Evolutionary conservation across 1,140 invertebrate species (phyloP).

Genomic region (Maconellicoccus hirsutus): DNA sequence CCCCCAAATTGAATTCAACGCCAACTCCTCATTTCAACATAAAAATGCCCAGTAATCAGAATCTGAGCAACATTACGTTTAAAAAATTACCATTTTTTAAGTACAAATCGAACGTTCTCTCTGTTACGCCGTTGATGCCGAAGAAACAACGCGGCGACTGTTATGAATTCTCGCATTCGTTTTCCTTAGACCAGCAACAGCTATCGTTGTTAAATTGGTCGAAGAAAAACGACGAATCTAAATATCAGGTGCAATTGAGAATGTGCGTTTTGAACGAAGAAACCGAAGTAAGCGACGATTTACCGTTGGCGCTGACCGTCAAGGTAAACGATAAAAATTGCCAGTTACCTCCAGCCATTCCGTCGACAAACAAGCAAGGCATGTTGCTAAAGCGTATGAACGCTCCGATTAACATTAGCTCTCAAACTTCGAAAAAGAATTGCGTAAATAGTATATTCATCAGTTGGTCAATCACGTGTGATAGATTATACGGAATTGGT

Average conservation of each 20-base stretch:
- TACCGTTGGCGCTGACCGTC: constrained; percentile 23
- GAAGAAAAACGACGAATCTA: background rate
- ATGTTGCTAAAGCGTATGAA: constrained; percentile 88
- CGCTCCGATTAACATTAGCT: constrained; percentile 89
- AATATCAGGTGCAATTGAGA: constrained; percentile 20
- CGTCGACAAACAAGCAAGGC: constrained; percentile 92
- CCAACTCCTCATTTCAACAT: background rate
- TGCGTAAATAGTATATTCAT: constrained; percentile 62
- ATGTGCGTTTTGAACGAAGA: background rate
- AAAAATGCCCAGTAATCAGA: background rate
- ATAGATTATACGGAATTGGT: constrained; percentile 66
- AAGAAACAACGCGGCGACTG: background rate
- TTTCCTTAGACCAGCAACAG: background rate
- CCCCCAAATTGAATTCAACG: background rate
- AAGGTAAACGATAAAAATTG: constrained; percentile 12
- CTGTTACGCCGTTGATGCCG: background rate
- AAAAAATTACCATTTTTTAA: constrained; percentile 70
- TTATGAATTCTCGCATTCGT: background rate
- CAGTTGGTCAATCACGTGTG: constrained; percentile 81
- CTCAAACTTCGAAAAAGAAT: constrained; percentile 75
- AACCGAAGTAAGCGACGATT: constrained; percentile 12
- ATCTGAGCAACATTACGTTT: constrained; percentile 71
- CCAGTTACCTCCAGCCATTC: constrained; percentile 35
- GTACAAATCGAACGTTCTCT: background rate
- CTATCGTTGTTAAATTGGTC: background rate